A percentile compares a stretch with the other conserved stretches of the same genome.
Conservation (phyloP, 2,888 invertebrate genomes). For the Acronicta leporina region DNA sequence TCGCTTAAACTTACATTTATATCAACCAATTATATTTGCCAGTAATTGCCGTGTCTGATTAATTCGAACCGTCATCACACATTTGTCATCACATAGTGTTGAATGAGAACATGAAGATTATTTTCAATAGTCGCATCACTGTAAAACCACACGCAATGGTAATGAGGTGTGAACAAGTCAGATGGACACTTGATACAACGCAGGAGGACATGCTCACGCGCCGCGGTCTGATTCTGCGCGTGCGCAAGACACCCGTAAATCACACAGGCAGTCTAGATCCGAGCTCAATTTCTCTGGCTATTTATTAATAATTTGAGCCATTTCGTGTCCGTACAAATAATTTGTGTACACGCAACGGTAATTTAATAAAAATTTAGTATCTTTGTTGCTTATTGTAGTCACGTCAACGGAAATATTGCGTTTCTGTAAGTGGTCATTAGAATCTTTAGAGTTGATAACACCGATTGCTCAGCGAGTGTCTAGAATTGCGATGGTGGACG, state of each 20-base stretch:
- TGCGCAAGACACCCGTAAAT: slow-evolving; percentile 44
- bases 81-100: slow-evolving; percentile 31
- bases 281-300: slow-evolving; percentile 50
- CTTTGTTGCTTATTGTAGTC: slow-evolving; percentile 39
- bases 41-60: slow-evolving; percentile 19
- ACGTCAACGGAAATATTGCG: slow-evolving; percentile 44
- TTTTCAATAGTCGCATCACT: slow-evolving; percentile 21
- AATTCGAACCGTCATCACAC: slow-evolving; percentile 26
- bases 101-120: slow-evolving; percentile 26
- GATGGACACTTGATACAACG: slow-evolving; percentile 51
- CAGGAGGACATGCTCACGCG: slow-evolving; percentile 45
- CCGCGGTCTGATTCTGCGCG: slow-evolving; percentile 57
- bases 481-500: slow-evolving; percentile 3
- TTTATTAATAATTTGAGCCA: slow-evolving; percentile 38
- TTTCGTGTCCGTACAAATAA: slow-evolving; percentile 48
- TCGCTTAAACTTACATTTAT: neutral
- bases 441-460: slow-evolving; percentile 16
- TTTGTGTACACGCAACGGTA: slow-evolving; percentile 52
- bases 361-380: slow-evolving; percentile 45
- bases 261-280: slow-evolving; percentile 46
- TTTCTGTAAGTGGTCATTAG: slow-evolving; percentile 24
- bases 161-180: slow-evolving; percentile 51
- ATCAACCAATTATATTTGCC: slow-evolving; percentile 14
- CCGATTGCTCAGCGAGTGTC: slow-evolving; percentile 10
- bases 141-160: slow-evolving; percentile 28